Base-by-base conservation (phyloP, 2,888 invertebrate species). In the Hylaea fasciaria region DNA sequence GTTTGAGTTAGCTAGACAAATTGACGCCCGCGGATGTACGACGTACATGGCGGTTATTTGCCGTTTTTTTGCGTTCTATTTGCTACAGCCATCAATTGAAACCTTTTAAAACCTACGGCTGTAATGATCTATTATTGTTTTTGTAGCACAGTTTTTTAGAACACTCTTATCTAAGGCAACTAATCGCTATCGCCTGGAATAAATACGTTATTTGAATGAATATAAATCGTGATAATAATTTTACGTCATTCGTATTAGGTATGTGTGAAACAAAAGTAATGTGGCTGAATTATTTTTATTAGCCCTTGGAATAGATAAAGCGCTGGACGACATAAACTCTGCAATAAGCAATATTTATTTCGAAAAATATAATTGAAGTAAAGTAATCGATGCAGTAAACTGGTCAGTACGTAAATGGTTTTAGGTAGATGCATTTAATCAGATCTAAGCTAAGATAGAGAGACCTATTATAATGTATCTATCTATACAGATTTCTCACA, bases 1-100 rank as follows among this genome's bases (percentile, higher is more conserved):
- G 32, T 40, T 40, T 13, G 40, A 40, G 40, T 7, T 16, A 48
- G 52, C 52, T 53, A 67, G 66, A 67, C 66, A 35, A 52, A 53
- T 50, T 35, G 67, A 56, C 64, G 63, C 64, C 62, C 35, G 45
- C 22, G 39, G 49, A 29, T 59, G 32, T n/a, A 37, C 28, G n/a
- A 49, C 29, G 44, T n/a, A n/a, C n/a, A n/a, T n/a, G n/a, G n/a
- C n/a, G 28, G 37, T 57, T 55, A 29, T 57, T 61, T 52, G 58
- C 45, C 56, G 58, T 53, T 53, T 62, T 58, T 62, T 57, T 63
- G 49, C 44, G 29, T 43, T 29, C 28, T 51, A 3, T 1, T 10
- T 37, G 32, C 5, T 32, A 10, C 9, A 32, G 3, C 32, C 10
- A 48, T 48, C 56, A 56, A 56, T 43, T 56, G 54, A 55, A 47